Percentiles rank a stretch among this genome's conserved stretches.
These are phyloP conservation scores for Yponomeuta malinellus DNA, from an alignment of 2,888 invertebrate genomes.

Conservation along the genomic window DNA sequence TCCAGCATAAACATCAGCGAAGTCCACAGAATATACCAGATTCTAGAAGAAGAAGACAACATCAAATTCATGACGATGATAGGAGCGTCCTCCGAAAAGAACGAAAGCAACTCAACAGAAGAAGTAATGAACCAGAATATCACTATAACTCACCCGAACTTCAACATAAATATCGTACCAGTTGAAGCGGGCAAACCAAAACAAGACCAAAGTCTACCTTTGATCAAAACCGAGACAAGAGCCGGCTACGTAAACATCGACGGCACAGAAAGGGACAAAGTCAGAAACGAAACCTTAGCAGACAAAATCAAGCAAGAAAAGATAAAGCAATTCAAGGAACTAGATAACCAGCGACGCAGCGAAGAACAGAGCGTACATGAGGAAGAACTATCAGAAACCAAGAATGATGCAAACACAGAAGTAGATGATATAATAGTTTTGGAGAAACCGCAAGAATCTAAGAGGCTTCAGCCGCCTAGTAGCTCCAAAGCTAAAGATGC, in stretches of 20 bases:
- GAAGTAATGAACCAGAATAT: slow-evolving; percentile 17
- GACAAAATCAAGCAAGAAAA: slow-evolving; percentile 18
- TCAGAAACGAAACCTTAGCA: slow-evolving; percentile 48
- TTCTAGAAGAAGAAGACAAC: slow-evolving; percentile 67
- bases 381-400: slow-evolving; percentile 23
- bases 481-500: slow-evolving; percentile 49
- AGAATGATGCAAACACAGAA: slow-evolving; percentile 34
- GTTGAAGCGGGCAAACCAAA: slow-evolving; percentile 21
- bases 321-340: background rate
- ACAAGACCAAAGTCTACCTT: slow-evolving; percentile 40
- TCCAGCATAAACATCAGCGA: slow-evolving; percentile 67
- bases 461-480: slow-evolving; percentile 46
- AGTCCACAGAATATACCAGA: slow-evolving; percentile 64
- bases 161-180: background rate
- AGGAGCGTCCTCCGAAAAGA: slow-evolving; percentile 41
- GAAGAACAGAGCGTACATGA: slow-evolving; percentile 27
- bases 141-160: background rate
- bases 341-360: background rate
- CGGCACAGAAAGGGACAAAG: slow-evolving; percentile 59
- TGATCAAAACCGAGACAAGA: slow-evolving; percentile 65
- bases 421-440: slow-evolving; percentile 62
- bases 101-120: slow-evolving; percentile 24
- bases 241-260: slow-evolving; percentile 66
- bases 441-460: slow-evolving; percentile 32
- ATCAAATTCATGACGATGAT: slow-evolving; percentile 62